Conservation (phyloP, 1,140 invertebrate species). For the Diorhabda sublineata region DNA sequence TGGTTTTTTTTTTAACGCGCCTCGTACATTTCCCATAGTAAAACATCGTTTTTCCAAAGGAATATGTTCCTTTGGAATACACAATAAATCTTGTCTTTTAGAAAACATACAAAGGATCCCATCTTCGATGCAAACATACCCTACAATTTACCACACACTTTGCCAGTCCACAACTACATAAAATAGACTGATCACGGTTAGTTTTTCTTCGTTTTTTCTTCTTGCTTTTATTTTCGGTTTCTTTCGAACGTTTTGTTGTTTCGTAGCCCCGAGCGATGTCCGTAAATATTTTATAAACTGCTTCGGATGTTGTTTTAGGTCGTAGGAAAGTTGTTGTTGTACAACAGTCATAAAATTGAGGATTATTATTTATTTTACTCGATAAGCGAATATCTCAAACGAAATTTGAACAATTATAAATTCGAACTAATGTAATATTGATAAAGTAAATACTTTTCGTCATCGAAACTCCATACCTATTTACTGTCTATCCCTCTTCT, state of each 20-base stretch:
- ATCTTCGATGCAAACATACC: slow-evolving; percentile 9
- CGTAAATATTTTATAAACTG: slow-evolving; percentile 13
- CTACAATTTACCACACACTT: slow-evolving; percentile 18
- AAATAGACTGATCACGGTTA: slow-evolving; percentile 9
- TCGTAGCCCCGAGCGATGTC: slow-evolving; percentile 4
- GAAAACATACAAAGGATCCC: slow-evolving; percentile 9
- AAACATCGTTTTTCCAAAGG: background rate
- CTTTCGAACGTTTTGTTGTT: slow-evolving; percentile 8
- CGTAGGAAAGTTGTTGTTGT: too few species aligned
- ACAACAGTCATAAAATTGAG: too few species aligned
- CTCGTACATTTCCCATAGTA: background rate
- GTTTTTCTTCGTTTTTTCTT: slow-evolving; percentile 10
- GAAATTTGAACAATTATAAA: too few species aligned
- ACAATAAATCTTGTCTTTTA: background rate
- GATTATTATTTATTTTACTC: too few species aligned
- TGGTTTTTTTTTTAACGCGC: too few species aligned
- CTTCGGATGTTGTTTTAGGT: background rate
- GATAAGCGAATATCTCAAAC: too few species aligned
- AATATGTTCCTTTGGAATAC: background rate
- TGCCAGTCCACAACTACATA: slow-evolving; percentile 17
- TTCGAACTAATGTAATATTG: too few species aligned
- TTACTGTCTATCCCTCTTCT: background rate
- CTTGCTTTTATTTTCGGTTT: background rate
- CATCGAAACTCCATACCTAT: background rate
- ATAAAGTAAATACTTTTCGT: too few species aligned